Conservation (phyloP, 2,113 vertebrate genomes). For the Hemibagrus wyckioides region DNA sequence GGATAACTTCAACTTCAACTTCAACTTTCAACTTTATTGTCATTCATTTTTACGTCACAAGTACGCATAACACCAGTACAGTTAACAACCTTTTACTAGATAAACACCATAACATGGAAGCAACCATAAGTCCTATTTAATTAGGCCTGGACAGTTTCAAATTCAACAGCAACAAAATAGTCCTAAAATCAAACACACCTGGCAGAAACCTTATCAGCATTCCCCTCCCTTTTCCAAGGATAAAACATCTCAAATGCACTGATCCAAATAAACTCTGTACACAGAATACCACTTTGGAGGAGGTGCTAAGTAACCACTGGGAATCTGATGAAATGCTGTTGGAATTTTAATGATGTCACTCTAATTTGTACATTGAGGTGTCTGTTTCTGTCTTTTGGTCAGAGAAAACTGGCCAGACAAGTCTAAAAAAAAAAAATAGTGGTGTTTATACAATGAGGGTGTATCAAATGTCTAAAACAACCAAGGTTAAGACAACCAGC, state of each 20-base stretch:
- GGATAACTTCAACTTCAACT: no score
- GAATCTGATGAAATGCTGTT: conserved; percentile 36
- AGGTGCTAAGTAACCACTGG: conserved; percentile 3
- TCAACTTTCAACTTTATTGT: no score
- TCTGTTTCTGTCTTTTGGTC: conserved; percentile 30
- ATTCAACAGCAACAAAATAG: conserved; percentile 24
- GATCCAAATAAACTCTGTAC: conserved; percentile 6
- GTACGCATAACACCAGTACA: not conserved
- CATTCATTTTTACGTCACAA: no score
- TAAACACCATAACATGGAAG: not conserved
- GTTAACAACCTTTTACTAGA: not conserved
- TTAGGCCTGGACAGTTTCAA: not conserved
- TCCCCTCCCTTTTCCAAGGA: not conserved
- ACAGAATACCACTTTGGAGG: conserved; percentile 12
- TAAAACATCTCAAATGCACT: not conserved
- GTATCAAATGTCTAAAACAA: conserved; percentile 43
- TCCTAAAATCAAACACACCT: not conserved
- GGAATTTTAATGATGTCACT: conserved; percentile 32
- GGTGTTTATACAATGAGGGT: conserved; percentile 37
- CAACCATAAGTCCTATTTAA: not conserved
- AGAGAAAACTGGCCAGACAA: conserved; percentile 22
- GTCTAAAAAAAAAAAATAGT: conserved; percentile 35
- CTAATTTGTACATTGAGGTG: conserved; percentile 29
- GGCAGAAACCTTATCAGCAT: not conserved
- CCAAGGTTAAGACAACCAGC: conserved; percentile 41